Percentiles rank a stretch among this genome's conserved stretches.
Evolutionary conservation across 2,113 vertebrate species (phyloP).

Genomic region (Plestiodon gilberti): DNA sequence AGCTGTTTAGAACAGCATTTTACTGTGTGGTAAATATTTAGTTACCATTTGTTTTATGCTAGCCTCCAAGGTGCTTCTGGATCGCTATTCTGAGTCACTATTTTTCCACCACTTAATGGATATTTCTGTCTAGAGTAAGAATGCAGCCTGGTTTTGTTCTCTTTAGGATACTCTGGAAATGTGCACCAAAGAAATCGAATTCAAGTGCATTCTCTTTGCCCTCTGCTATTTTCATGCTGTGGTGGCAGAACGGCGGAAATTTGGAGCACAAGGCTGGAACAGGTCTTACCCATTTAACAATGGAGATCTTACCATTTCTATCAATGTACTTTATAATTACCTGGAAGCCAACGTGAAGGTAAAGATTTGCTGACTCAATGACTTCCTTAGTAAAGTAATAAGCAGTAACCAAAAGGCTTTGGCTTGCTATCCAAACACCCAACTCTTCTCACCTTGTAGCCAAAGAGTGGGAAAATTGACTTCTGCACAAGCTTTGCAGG

Average conservation of each 20-base stretch:
- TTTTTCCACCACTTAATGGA: background rate
- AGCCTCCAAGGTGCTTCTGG: background rate
- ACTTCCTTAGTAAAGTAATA: background rate
- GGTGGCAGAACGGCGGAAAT: slow-evolving; percentile 78
- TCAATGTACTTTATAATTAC: slow-evolving; percentile 77
- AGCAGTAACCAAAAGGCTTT: background rate
- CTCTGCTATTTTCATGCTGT: slow-evolving; percentile 79
- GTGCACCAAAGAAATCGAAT: slow-evolving; percentile 77
- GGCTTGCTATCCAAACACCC: too few relatives aligned
- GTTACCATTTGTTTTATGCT: background rate
- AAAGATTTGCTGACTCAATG: background rate
- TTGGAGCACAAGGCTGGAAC: slow-evolving; percentile 81
- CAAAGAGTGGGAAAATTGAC: too few relatives aligned
- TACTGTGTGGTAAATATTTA: background rate
- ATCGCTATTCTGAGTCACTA: background rate
- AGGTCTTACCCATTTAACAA: slow-evolving; percentile 78
- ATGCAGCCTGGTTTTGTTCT: background rate
- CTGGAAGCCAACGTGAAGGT: slow-evolving; percentile 79
- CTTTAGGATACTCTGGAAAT: slow-evolving; percentile 76
- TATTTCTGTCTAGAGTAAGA: background rate
- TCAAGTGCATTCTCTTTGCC: slow-evolving; percentile 75
- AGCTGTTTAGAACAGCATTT: background rate
- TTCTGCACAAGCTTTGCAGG: background rate
- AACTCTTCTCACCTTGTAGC: too few relatives aligned
- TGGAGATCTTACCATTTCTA: slow-evolving; percentile 76